phyloP scores from a whole-genome alignment of 2,888 invertebrate genomes.

The Dryomyza anilis region DNA sequence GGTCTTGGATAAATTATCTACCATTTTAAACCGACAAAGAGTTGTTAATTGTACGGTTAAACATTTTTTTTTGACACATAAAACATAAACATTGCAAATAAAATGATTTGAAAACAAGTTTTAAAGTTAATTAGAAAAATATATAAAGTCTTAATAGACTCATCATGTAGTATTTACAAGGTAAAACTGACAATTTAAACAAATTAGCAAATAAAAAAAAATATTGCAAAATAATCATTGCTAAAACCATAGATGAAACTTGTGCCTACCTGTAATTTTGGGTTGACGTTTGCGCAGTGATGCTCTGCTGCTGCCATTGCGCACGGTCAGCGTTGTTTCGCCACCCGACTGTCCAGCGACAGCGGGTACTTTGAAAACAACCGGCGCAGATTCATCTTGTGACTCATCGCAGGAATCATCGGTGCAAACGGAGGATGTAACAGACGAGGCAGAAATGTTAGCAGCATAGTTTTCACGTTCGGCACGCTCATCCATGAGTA shows the following conservation, averaged over 20 bases:
- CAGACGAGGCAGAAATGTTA: slow-evolving; percentile 40
- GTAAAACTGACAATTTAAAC: neutral
- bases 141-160: too few relatives aligned
- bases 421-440: too few relatives aligned
- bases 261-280: slow-evolving; percentile 60
- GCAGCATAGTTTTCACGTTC: slow-evolving; percentile 50
- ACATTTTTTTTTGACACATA: too few relatives aligned
- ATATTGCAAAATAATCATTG: too few relatives aligned
- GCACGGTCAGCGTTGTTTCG: slow-evolving; percentile 31
- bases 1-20: too few relatives aligned
- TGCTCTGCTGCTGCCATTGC: slow-evolving; percentile 32
- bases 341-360: slow-evolving; percentile 3
- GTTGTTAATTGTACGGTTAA: too few relatives aligned
- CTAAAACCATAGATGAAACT: too few relatives aligned
- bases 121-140: too few relatives aligned
- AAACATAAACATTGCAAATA: too few relatives aligned
- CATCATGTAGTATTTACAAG: too few relatives aligned
- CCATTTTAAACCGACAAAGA: too few relatives aligned
- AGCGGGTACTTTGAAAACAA: slow-evolving; percentile 46
- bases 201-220: neutral
- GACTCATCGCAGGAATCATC: slow-evolving; percentile 56
- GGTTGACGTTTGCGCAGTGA: slow-evolving; percentile 54
- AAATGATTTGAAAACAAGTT: too few relatives aligned
- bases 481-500: slow-evolving; percentile 55
- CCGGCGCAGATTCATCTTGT: slow-evolving; percentile 51